phyloP scores from a whole-genome alignment of 2,797 vertebrate genomes.

The Ispidina picta region DNA sequence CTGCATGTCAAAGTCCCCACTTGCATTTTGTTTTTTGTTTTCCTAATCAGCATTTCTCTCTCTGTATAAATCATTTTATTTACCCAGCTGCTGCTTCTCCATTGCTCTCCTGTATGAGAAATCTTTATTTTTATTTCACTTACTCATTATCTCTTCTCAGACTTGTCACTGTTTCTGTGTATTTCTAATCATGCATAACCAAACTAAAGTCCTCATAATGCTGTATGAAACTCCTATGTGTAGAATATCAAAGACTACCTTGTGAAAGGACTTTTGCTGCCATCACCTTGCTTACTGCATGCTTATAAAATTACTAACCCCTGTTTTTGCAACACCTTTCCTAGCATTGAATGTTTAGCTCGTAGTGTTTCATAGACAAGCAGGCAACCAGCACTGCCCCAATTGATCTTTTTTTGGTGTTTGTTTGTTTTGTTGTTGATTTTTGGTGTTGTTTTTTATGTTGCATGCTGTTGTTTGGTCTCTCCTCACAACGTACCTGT shows the following conservation, averaged over 20 bases:
- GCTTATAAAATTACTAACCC: slow-evolving; percentile 48
- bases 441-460: slow-evolving; percentile 49
- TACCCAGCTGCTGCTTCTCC: slow-evolving; percentile 21
- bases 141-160: slow-evolving; percentile 21
- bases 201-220: slow-evolving; percentile 12
- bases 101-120: slow-evolving; percentile 23
- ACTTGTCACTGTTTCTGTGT: slow-evolving; percentile 30
- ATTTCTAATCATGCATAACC: slow-evolving; percentile 21
- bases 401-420: slow-evolving; percentile 75
- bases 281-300: slow-evolving; percentile 55
- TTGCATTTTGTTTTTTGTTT: slow-evolving; percentile 39
- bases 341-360: slow-evolving; percentile 85
- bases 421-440: slow-evolving; percentile 59
- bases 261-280: not conserved
- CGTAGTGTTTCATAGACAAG: slow-evolving; percentile 95
- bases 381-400: slow-evolving; percentile 98
- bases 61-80: not conserved
- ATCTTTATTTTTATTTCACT: slow-evolving; percentile 21
- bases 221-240: slow-evolving; percentile 20
- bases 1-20: slow-evolving; percentile 73
- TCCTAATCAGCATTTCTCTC: slow-evolving; percentile 16
- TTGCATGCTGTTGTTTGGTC: slow-evolving; percentile 66
- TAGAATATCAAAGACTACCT: slow-evolving; percentile 13
- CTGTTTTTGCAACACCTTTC: slow-evolving; percentile 56
- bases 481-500: slow-evolving; percentile 33